Percentiles rank a stretch among this genome's conserved stretches.
Evolutionary conservation across 2,888 invertebrate species (phyloP).

Genomic region (Drosophila emarginata): DNA sequence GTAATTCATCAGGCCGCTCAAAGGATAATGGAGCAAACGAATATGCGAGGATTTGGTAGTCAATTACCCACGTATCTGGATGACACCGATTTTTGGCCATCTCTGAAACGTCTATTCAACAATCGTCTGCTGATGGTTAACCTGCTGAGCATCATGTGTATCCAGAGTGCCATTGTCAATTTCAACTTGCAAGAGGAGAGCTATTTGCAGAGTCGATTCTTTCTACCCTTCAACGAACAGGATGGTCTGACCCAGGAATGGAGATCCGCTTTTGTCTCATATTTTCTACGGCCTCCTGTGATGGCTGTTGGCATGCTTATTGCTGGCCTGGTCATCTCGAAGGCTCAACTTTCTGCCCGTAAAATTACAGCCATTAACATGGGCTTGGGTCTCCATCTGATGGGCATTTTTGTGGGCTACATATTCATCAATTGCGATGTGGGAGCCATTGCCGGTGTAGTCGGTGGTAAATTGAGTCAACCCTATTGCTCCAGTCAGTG

Average conservation of each 20-base stretch:
- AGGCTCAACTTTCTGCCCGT: slow-evolving; percentile 83
- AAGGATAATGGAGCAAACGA: slow-evolving; percentile 83
- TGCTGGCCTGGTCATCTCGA: slow-evolving; percentile 84
- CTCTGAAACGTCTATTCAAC: slow-evolving; percentile 83
- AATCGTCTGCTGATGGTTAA: slow-evolving; percentile 85
- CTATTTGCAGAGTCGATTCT: slow-evolving; percentile 85
- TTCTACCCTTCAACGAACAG: slow-evolving; percentile 83
- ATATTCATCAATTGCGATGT: slow-evolving; percentile 83
- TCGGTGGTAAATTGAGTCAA: slow-evolving; percentile 81
- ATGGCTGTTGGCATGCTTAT: slow-evolving; percentile 84
- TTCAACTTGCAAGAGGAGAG: slow-evolving; percentile 84
- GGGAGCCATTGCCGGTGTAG: slow-evolving; percentile 83
- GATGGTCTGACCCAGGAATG: slow-evolving; percentile 84
- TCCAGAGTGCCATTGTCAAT: slow-evolving; percentile 84
- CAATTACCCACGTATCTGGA: slow-evolving; percentile 79
- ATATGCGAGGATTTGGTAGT: slow-evolving; percentile 69
- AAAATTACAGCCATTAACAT: slow-evolving; percentile 84
- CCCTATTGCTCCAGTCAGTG: slow-evolving; percentile 85
- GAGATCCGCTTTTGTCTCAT: slow-evolving; percentile 83
- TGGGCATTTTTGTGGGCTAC: slow-evolving; percentile 82
- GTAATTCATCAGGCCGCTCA: slow-evolving; percentile 85
- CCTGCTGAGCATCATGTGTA: slow-evolving; percentile 83
- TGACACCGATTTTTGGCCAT: slow-evolving; percentile 83
- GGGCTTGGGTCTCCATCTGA: slow-evolving; percentile 81
- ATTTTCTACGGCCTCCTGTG: slow-evolving; percentile 84